phyloP scores from a whole-genome alignment of 2,888 invertebrate species.

The Boloria selene region DNA sequence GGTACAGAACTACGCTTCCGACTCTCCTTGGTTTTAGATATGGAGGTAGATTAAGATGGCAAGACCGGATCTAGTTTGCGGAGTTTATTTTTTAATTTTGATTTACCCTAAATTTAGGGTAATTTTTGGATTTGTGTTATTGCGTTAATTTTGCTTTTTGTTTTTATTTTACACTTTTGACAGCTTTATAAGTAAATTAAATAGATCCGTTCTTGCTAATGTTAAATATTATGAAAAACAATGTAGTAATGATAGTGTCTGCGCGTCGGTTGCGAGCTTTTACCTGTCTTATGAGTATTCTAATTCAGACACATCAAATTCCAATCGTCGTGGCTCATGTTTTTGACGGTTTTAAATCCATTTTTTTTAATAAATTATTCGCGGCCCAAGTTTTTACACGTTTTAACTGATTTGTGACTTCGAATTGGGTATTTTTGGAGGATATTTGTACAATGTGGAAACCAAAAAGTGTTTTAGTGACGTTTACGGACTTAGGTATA shows the following conservation, averaged over 20 bases:
- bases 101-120: background rate
- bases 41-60: too few relatives aligned
- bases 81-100: background rate
- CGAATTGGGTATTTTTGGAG: constrained; percentile 62
- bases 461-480: constrained; percentile 71
- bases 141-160: background rate
- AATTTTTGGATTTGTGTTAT: background rate
- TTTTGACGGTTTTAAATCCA: constrained; percentile 47
- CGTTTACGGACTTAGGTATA: constrained; percentile 45
- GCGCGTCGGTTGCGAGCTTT: constrained; percentile 46
- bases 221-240: constrained; percentile 1
- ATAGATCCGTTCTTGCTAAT: constrained; percentile 9
- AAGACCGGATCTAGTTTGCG: background rate
- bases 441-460: constrained; percentile 68
- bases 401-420: constrained; percentile 37
- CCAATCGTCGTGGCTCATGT: constrained; percentile 43
- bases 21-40: background rate
- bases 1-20: background rate
- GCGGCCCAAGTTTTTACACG: constrained; percentile 40
- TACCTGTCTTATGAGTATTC: constrained; percentile 44
- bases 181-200: background rate
- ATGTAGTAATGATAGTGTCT: constrained; percentile 18
- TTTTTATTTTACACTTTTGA: background rate
- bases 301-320: background rate
- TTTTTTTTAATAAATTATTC: constrained; percentile 23